These are phyloP conservation scores for Quadroppia sp. DNA, from an alignment of 2,888 invertebrate genomes.

Conservation along the genomic window DNA sequence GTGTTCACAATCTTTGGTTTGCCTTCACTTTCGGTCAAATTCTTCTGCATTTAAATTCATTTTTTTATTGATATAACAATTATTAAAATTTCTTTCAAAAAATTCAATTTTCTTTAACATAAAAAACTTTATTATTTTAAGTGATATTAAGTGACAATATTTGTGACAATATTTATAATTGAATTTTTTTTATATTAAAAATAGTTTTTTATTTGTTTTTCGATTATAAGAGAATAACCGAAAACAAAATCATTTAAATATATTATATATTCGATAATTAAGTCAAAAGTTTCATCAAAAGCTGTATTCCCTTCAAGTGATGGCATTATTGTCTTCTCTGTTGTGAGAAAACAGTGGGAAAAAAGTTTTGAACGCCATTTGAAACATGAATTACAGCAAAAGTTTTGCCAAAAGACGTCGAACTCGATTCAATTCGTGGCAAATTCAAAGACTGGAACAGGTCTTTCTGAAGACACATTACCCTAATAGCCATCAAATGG, in stretches of 20 bases:
- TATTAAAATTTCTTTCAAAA: no score
- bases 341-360: no score
- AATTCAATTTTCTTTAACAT: no score
- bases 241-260: neutral
- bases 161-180: neutral
- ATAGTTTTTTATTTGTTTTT: no score
- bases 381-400: neutral
- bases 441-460: constrained; percentile 12
- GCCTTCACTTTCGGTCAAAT: neutral
- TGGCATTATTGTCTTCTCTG: neutral
- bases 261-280: constrained; percentile 13
- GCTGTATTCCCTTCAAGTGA: constrained; percentile 4
- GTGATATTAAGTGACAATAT: no score
- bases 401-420: neutral
- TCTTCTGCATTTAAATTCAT: neutral
- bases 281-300: constrained; percentile 6
- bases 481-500: neutral
- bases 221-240: neutral
- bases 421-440: constrained; percentile 19
- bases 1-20: neutral
- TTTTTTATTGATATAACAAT: neutral
- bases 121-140: neutral
- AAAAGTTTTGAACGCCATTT: no score
- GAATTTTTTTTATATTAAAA: no score
- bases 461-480: constrained; percentile 20